These are phyloP conservation scores for Drosophila sproati DNA, from an alignment of 1,140 invertebrate genomes.

Conservation along the genomic window DNA sequence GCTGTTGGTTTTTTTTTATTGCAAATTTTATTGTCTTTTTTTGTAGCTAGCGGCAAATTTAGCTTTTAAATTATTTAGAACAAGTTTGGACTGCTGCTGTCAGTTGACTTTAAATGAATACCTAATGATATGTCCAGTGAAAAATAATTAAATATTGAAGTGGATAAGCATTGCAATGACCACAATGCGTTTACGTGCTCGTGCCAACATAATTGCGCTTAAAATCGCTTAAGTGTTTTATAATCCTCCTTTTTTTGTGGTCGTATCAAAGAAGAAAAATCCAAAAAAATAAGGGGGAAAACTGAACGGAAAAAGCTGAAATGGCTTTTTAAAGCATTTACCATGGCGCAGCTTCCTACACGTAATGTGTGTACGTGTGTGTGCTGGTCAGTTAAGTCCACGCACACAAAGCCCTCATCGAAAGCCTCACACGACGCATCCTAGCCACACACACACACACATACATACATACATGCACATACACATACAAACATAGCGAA, in stretches of 20 bases:
- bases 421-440: slow-evolving; percentile 33
- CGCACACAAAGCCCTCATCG: slow-evolving; percentile 43
- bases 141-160: slow-evolving; percentile 65
- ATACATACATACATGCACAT: slow-evolving; percentile 18
- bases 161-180: slow-evolving; percentile 37
- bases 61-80: slow-evolving; percentile 51
- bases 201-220: slow-evolving; percentile 79
- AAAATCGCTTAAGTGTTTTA: slow-evolving; percentile 83
- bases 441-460: slow-evolving; percentile 31
- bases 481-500: slow-evolving; percentile 23
- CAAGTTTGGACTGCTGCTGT: slow-evolving; percentile 22
- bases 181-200: slow-evolving; percentile 62
- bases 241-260: slow-evolving; percentile 71
- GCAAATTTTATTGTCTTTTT: not conserved
- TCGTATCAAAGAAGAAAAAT: slow-evolving; percentile 54
- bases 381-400: slow-evolving; percentile 65
- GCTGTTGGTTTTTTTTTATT: slow-evolving; percentile 10
- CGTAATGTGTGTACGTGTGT: slow-evolving; percentile 24
- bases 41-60: slow-evolving; percentile 35
- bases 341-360: slow-evolving; percentile 32
- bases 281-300: slow-evolving; percentile 33
- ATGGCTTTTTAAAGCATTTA: slow-evolving; percentile 78
- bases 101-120: slow-evolving; percentile 65
- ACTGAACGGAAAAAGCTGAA: slow-evolving; percentile 50
- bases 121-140: slow-evolving; percentile 58